A percentile compares a stretch with the other conserved stretches of the same genome.
These are phyloP conservation scores for Leptothorax acervorum DNA, from an alignment of 2,888 invertebrate species.

Conservation along the genomic window DNA sequence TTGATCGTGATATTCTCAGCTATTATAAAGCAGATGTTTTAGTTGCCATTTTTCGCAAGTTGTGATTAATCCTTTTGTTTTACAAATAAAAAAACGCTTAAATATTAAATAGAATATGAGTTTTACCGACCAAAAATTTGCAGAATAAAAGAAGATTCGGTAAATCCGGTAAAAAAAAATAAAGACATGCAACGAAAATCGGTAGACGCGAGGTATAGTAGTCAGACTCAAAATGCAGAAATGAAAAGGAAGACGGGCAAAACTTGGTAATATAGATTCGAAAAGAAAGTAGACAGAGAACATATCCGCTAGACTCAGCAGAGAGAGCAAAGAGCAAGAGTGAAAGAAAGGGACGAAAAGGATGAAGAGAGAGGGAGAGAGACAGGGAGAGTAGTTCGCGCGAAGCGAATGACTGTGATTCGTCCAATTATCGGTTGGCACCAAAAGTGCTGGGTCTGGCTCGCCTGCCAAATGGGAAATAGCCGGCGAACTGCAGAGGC, in stretches of 20 bases:
- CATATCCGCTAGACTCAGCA: not conserved
- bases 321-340: constrained; percentile 14
- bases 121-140: not conserved
- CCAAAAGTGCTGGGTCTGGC: constrained; percentile 84
- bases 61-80: not conserved
- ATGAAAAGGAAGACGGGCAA: not conserved
- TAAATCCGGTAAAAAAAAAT: constrained; percentile 9
- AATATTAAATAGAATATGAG: not conserved
- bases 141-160: not conserved
- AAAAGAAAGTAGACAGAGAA: constrained; percentile 23
- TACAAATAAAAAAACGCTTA: not conserved
- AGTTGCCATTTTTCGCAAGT: not conserved
- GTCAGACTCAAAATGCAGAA: constrained; percentile 24
- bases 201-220: constrained; percentile 32
- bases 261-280: not conserved
- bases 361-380: constrained; percentile 9
- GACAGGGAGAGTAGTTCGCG: constrained; percentile 73
- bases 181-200: not conserved
- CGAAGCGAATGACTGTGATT: constrained; percentile 83
- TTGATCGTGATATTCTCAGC: not conserved
- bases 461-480: constrained; percentile 83
- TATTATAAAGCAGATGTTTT: not conserved
- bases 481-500: constrained; percentile 79
- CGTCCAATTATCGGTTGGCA: constrained; percentile 84
- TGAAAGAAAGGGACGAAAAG: not conserved